phyloP scores from a whole-genome alignment of 2,797 vertebrate genomes.

The Acomys russatus region DNA sequence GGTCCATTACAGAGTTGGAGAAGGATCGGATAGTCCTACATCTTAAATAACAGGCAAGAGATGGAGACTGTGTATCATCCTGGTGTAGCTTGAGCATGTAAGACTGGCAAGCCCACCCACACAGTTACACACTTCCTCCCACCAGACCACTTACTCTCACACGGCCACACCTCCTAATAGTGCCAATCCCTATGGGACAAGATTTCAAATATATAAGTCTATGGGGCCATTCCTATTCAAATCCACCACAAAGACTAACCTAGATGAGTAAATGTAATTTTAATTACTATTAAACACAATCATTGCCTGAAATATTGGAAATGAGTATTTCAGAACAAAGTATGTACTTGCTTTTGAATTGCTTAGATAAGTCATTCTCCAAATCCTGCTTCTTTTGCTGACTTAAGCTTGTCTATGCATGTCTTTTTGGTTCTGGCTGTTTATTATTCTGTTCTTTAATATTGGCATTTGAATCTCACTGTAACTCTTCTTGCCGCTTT shows the following conservation, averaged over 20 bases:
- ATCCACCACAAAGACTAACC: background rate
- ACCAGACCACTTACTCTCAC: background rate
- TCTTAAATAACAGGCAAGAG: background rate
- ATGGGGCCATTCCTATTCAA: background rate
- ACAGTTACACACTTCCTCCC: background rate
- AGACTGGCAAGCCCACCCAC: background rate
- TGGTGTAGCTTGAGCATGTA: background rate
- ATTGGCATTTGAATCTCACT: background rate
- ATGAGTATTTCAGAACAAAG: background rate
- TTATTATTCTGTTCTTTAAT: background rate
- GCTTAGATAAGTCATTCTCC: background rate
- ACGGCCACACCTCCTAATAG: background rate
- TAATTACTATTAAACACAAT: background rate
- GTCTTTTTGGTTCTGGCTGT: background rate
- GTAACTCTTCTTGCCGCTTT: background rate
- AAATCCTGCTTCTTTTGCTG: background rate
- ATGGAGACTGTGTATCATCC: background rate
- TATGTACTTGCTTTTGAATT: background rate
- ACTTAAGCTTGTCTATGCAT: background rate
- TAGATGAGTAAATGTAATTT: background rate
- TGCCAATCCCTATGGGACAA: background rate
- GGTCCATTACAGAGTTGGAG: background rate
- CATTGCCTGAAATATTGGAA: background rate
- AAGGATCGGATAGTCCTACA: background rate
- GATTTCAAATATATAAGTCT: background rate